phyloP scores from a whole-genome alignment of 2,888 invertebrate genomes.

The Lycaena phlaeas region DNA sequence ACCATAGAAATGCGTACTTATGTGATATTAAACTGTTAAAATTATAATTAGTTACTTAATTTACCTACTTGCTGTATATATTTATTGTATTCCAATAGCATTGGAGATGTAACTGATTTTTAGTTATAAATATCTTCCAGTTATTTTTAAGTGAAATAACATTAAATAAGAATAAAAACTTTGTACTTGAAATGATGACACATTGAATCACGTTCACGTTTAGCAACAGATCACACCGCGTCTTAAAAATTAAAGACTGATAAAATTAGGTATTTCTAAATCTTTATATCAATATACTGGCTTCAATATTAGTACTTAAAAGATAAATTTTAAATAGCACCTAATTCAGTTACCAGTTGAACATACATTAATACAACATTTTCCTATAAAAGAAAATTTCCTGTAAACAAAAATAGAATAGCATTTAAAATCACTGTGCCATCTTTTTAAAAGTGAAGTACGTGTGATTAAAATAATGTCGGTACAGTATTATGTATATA shows the following conservation, averaged over 20 bases:
- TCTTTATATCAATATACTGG: conserved; percentile 1
- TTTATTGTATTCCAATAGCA: conserved; percentile 22
- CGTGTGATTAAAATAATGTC: conserved; percentile 10
- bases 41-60: conserved; percentile 50
- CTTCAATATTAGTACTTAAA: background rate
- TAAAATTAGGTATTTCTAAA: conserved; percentile 9
- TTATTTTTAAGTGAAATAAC: conserved; percentile 4
- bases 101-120: conserved; percentile 5
- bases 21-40: conserved; percentile 60
- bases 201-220: background rate
- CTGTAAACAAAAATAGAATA: conserved; percentile 7
- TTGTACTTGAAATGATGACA: conserved; percentile 7
- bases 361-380: too few relatives aligned
- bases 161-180: background rate
- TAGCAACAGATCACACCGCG: background rate
- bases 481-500: conserved; percentile 18
- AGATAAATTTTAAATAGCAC: too few relatives aligned
- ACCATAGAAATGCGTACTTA: conserved; percentile 61
- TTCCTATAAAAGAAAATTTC: background rate
- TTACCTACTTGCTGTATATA: conserved; percentile 52
- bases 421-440: conserved; percentile 13
- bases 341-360: too few relatives aligned
- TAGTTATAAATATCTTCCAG: conserved; percentile 9
- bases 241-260: conserved; percentile 2
- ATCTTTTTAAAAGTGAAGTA: conserved; percentile 10